Conservation (phyloP, 2,797 vertebrate species). For the Acanthurus leucopareius region DNA sequence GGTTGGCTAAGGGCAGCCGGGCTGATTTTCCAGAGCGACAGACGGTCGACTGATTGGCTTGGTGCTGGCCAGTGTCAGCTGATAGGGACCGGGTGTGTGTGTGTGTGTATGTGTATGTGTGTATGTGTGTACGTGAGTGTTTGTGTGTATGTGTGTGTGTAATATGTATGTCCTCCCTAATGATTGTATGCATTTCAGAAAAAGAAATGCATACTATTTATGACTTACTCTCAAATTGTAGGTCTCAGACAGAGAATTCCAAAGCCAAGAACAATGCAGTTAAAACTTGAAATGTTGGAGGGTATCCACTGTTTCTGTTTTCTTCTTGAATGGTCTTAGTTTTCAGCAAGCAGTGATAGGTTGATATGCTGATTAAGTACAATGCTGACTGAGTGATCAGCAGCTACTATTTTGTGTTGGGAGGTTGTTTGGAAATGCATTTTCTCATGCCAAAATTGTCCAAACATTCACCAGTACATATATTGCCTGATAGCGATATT, state of each 20-base stretch:
- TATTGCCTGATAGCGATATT: conserved; percentile 23
- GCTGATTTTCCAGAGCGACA: conserved; percentile 65
- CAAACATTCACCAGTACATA: background rate
- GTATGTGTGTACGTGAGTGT: conserved; percentile 44
- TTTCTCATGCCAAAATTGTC: conserved; percentile 2
- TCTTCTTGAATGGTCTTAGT: conserved; percentile 9
- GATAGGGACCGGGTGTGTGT: conserved; percentile 22
- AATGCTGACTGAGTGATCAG: conserved; percentile 6
- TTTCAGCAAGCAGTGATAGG: conserved; percentile 2
- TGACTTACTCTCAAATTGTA: conserved; percentile 1
- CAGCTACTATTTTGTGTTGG: conserved; percentile 1
- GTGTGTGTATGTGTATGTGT: conserved; percentile 39
- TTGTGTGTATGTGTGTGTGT: too few species aligned
- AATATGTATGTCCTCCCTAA: conserved; percentile 25
- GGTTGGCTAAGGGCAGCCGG: conserved; percentile 56
- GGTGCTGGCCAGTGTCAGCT: conserved; percentile 68
- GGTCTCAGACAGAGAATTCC: background rate
- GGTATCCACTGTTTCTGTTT: background rate
- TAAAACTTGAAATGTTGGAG: background rate
- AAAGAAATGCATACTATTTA: conserved; percentile 12
- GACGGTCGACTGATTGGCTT: conserved; percentile 46
- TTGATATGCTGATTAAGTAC: background rate
- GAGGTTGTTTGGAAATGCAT: conserved; percentile 9
- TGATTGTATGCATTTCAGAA: conserved; percentile 14
- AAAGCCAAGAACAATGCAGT: background rate